phyloP scores from a whole-genome alignment of 2,113 vertebrate species.

The Hemicordylus capensis region DNA sequence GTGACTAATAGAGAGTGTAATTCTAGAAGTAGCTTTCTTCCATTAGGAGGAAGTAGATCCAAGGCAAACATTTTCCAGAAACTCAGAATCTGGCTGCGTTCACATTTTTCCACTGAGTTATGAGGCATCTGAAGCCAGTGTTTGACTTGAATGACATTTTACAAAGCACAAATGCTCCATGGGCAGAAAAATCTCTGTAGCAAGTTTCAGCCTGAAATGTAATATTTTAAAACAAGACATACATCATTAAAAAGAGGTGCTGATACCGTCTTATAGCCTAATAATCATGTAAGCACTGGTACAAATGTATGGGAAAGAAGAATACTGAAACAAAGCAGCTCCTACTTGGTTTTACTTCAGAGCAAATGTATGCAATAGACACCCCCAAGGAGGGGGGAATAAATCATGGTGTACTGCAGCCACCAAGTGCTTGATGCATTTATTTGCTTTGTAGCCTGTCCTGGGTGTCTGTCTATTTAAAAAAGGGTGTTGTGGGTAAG shows the following conservation, averaged over 20 bases:
- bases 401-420: neutral
- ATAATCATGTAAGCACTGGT: neutral
- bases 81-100: slow-evolving; percentile 14
- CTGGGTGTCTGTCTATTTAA: neutral
- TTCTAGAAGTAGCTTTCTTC: slow-evolving; percentile 24
- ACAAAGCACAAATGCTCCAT: slow-evolving; percentile 6
- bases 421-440: neutral
- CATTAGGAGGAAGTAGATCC: slow-evolving; percentile 26
- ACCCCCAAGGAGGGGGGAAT: neutral
- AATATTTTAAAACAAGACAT: neutral
- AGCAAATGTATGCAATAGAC: neutral
- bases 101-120: slow-evolving; percentile 29
- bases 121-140: slow-evolving; percentile 20
- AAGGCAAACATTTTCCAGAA: slow-evolving; percentile 24
- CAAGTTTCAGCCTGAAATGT: neutral
- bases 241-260: neutral
- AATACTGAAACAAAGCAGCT: neutral
- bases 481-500: neutral
- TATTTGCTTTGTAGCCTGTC: neutral
- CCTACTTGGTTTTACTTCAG: neutral
- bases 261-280: neutral
- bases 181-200: neutral
- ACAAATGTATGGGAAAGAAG: neutral
- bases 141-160: slow-evolving; percentile 25
- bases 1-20: neutral